Evolutionary conservation across 2,113 vertebrate species (phyloP).

Genomic region (Aspidoscelis tigris): DNA sequence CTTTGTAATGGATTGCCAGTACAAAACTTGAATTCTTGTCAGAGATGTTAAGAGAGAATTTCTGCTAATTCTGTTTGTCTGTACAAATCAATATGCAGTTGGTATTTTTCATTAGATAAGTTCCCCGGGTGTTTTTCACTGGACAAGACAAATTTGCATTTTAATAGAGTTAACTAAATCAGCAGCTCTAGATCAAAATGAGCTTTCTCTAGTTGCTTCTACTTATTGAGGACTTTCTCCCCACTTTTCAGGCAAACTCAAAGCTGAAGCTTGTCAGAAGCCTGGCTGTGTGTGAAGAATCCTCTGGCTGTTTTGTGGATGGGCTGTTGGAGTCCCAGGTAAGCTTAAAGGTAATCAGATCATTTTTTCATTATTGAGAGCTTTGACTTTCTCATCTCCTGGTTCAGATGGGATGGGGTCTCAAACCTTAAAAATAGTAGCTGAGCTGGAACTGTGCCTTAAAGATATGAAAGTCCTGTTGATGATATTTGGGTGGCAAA

Average conservation of each 20-base stretch:
- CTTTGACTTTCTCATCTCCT: background rate
- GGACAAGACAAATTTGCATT: background rate
- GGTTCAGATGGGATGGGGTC: too few relatives aligned
- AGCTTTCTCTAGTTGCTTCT: background rate
- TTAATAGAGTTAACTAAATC: background rate
- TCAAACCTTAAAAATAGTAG: background rate
- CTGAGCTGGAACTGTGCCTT: background rate
- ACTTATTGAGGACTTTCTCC: background rate
- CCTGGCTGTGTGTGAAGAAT: conserved; percentile 97
- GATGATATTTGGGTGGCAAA: background rate
- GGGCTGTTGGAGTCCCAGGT: conserved; percentile 90
- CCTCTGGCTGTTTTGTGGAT: conserved; percentile 88
- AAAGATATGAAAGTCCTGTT: background rate
- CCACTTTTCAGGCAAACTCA: conserved; percentile 88
- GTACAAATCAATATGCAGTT: background rate
- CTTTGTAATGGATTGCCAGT: too few relatives aligned
- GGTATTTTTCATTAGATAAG: background rate
- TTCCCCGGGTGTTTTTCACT: background rate
- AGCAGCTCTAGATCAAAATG: conserved; percentile 12
- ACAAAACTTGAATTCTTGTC: background rate
- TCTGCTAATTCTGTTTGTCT: background rate
- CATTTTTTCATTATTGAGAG: background rate
- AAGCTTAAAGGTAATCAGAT: conserved; percentile 10
- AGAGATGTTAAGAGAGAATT: background rate
- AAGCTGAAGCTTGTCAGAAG: conserved; percentile 97